A percentile compares a stretch with the other conserved stretches of the same genome.
phyloP scores from a whole-genome alignment of 2,113 vertebrate genomes.

The Oryzias woworae region DNA sequence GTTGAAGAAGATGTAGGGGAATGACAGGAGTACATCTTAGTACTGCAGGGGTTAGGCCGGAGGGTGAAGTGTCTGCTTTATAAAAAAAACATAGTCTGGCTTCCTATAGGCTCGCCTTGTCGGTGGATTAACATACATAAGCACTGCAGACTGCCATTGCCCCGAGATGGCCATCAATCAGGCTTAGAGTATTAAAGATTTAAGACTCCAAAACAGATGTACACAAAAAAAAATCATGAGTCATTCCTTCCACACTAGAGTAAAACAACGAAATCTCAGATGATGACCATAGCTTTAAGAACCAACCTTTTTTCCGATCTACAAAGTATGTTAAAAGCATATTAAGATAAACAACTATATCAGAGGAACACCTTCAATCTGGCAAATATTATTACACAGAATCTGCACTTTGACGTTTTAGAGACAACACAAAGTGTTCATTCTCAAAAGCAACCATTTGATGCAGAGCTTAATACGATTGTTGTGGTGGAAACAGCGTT shows the following conservation, averaged over 20 bases:
- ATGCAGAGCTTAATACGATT: not conserved
- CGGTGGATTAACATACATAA: conserved; percentile 65
- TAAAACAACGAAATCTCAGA: conserved; percentile 21
- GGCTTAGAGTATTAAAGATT: conserved; percentile 51
- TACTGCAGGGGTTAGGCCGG: conserved; percentile 14
- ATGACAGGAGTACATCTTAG: conserved; percentile 45
- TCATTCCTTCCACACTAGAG: conserved; percentile 52
- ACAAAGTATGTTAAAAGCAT: conserved; percentile 11
- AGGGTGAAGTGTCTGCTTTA: conserved; percentile 48
- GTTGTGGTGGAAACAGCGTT: conserved; percentile 53
- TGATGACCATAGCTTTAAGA: not conserved
- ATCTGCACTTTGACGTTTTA: not conserved
- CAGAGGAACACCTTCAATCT: not conserved
- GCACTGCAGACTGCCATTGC: conserved; percentile 45
- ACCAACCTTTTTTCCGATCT: conserved; percentile 7
- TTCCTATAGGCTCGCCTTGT: conserved; percentile 60
- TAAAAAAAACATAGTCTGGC: conserved; percentile 66
- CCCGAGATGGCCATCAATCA: conserved; percentile 69
- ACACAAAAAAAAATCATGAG: conserved; percentile 45
- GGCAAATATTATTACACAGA: too few relatives aligned
- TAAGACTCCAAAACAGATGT: conserved; percentile 48
- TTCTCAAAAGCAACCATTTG: conserved; percentile 10
- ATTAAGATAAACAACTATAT: not conserved
- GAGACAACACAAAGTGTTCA: conserved; percentile 1
- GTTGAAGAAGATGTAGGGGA: conserved; percentile 65